A percentile compares a stretch with the other conserved stretches of the same genome.
Evolutionary conservation across 35 echinoderm and acorn worm species (phyloP).

Genomic region (Eucidaris tribuloides): DNA sequence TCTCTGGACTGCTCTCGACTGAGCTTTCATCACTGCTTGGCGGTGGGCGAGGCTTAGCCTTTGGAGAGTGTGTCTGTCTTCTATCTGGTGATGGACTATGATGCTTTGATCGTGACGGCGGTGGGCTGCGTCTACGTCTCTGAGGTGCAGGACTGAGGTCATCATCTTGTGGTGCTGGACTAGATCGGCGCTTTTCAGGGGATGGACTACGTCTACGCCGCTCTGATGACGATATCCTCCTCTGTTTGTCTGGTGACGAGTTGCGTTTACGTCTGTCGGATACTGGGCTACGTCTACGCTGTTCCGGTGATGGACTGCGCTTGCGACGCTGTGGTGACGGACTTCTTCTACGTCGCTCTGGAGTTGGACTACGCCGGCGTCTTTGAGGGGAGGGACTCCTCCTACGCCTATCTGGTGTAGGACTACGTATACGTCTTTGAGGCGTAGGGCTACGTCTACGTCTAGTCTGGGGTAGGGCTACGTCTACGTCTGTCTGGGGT

Average conservation of each 20-base stretch:
- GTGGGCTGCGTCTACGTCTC: conserved; percentile 10
- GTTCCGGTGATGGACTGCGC: conserved; percentile 12
- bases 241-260: not conserved
- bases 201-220: conserved; percentile 10
- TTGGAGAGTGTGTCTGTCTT: not conserved
- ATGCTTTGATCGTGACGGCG: conserved; percentile 12
- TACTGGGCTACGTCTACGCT: not conserved
- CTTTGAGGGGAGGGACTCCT: conserved; percentile 31
- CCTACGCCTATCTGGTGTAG: not conserved
- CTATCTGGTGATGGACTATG: conserved; percentile 5
- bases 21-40: conserved; percentile 1
- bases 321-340: conserved; percentile 20
- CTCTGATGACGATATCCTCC: not conserved
- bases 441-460: conserved; percentile 19
- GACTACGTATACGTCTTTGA: conserved; percentile 15
- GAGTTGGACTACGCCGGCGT: conserved; percentile 23
- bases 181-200: not conserved
- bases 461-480: conserved; percentile 38
- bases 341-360: conserved; percentile 23
- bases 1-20: conserved; percentile 14
- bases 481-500: conserved; percentile 39
- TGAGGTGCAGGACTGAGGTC: not conserved
- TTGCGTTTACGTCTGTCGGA: conserved; percentile 13
- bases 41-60: not conserved
- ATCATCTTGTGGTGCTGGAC: not conserved